A percentile compares a stretch with the other conserved stretches of the same genome.
Evolutionary conservation across 53 echinoderm and acorn worm species (phyloP).

Genomic region (Mesocentrotus franciscanus): DNA sequence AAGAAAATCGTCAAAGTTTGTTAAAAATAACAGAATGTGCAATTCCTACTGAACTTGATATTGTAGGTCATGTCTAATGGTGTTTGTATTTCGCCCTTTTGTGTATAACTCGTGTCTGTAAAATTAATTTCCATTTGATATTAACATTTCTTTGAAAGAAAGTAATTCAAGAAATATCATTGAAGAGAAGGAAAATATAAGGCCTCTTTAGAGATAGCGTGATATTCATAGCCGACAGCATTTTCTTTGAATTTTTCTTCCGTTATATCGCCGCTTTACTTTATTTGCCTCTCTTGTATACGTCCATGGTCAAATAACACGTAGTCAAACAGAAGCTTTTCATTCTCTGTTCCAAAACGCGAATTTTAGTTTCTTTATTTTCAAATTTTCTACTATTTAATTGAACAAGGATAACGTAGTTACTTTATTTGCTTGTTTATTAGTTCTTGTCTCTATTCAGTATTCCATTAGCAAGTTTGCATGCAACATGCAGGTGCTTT

Average conservation of each 20-base stretch:
- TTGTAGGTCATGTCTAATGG: background rate
- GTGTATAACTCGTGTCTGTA: background rate
- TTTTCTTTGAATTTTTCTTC: background rate
- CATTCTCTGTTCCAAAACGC: background rate
- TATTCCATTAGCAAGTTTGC: conserved; percentile 21
- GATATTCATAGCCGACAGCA: background rate
- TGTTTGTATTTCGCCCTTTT: background rate
- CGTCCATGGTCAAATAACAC: background rate
- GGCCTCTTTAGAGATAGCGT: background rate
- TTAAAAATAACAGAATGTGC: background rate
- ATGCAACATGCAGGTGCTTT: background rate
- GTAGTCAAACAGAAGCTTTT: background rate
- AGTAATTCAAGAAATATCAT: background rate
- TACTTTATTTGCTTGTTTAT: background rate
- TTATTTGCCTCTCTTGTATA: background rate
- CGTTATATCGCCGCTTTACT: background rate
- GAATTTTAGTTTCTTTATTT: background rate
- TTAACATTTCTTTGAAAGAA: conserved; percentile 4
- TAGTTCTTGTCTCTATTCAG: background rate
- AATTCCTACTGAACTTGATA: background rate
- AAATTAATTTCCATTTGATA: conserved; percentile 20
- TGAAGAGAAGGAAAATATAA: background rate
- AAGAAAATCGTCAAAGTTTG: no score
- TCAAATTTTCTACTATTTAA: background rate
- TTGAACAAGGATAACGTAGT: background rate